These are phyloP conservation scores for Leuciscus idus DNA, from an alignment of 2,113 vertebrate genomes.

Conservation along the genomic window DNA sequence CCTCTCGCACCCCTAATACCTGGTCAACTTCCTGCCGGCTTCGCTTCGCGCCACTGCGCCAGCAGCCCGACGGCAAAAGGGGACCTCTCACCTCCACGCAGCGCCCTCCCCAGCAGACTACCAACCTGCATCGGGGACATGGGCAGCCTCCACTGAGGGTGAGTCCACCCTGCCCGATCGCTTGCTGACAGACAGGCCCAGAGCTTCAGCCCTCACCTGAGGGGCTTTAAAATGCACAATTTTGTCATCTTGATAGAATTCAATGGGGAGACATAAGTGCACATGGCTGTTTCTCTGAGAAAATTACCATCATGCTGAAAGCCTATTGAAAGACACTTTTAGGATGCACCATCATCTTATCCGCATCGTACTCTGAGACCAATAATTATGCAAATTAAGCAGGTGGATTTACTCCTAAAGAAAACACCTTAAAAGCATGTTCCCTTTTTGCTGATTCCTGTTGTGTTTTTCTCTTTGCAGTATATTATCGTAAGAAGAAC, in stretches of 20 bases:
- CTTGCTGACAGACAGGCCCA: conserved; percentile 37
- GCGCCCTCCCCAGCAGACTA: conserved; percentile 78
- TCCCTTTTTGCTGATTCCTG: not conserved
- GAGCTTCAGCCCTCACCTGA: conserved; percentile 4
- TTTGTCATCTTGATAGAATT: not conserved
- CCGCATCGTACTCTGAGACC: not conserved
- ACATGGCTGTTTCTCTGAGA: not conserved
- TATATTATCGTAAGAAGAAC: conserved; percentile 87
- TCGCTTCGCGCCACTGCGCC: conserved; percentile 70
- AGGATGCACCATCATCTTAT: not conserved
- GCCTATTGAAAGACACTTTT: not conserved
- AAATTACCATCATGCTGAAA: not conserved
- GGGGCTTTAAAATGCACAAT: not conserved
- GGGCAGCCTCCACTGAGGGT: conserved; percentile 75
- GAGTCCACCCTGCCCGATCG: conserved; percentile 70
- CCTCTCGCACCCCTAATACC: conserved; percentile 48
- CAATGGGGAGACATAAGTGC: not conserved
- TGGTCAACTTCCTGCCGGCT: conserved; percentile 60
- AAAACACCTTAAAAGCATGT: not conserved
- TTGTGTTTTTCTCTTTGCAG: conserved; percentile 66
- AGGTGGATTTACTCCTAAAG: not conserved
- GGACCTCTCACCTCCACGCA: conserved; percentile 77
- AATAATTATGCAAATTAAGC: not conserved
- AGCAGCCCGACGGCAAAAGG: conserved; percentile 71
- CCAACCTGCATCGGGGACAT: conserved; percentile 79